Percentiles rank a stretch among this genome's conserved stretches.
Evolutionary conservation across 2,113 vertebrate genomes (phyloP).

Genomic region (Cololabis saira): DNA sequence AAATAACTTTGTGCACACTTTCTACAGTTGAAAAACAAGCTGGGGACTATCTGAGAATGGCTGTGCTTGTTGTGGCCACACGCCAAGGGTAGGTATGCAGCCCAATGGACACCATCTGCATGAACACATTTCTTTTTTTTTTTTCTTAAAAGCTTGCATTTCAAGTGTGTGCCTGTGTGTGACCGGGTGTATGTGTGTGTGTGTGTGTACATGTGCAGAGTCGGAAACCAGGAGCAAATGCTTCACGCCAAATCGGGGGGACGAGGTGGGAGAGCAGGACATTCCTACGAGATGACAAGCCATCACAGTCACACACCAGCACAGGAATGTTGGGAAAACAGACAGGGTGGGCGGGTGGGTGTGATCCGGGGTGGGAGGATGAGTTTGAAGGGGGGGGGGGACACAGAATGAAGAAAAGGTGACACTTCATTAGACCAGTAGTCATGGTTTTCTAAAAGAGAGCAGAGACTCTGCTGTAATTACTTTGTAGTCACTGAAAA

Average conservation of each 20-base stretch:
- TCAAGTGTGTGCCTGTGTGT: constrained; percentile 38
- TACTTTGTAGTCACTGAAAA: constrained; percentile 58
- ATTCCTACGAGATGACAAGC: constrained; percentile 85
- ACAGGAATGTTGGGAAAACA: constrained; percentile 82
- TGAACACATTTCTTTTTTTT: constrained; percentile 70
- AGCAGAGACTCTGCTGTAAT: constrained; percentile 55
- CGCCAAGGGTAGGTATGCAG: constrained; percentile 82
- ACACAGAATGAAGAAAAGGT: constrained; percentile 63
- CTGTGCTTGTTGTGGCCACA: constrained; percentile 79
- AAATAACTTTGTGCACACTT: constrained; percentile 76
- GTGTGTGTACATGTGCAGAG: constrained; percentile 54
- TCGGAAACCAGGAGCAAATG: constrained; percentile 79
- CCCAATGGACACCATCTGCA: constrained; percentile 85
- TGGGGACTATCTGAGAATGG: constrained; percentile 79
- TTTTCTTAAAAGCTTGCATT: constrained; percentile 60
- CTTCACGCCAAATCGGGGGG: constrained; percentile 77
- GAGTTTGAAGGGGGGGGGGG: constrained; percentile 32
- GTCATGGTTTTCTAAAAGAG: constrained; percentile 69
- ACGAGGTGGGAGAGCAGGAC: constrained; percentile 84
- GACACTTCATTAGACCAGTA: constrained; percentile 77
- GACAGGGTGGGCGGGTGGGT: constrained; percentile 61
- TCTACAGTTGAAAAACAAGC: constrained; percentile 77
- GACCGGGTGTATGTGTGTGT: constrained; percentile 27
- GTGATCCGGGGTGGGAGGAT: constrained; percentile 55
- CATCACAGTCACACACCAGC: constrained; percentile 84